phyloP scores from a whole-genome alignment of 1,140 invertebrate genomes.

The Cydia strobilella region DNA sequence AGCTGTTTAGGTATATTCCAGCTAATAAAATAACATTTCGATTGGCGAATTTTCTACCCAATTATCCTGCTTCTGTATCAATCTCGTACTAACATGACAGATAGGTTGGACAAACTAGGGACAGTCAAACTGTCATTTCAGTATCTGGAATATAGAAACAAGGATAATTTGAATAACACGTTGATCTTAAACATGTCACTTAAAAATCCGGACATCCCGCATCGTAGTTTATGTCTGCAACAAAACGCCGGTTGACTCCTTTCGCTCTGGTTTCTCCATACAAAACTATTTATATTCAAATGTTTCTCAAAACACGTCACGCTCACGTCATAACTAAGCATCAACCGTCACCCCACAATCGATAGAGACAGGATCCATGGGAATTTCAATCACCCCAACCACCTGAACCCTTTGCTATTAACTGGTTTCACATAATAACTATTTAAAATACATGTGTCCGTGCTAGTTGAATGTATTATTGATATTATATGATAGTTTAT shows the following conservation, averaged over 20 bases:
- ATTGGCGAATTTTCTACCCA: too few relatives aligned
- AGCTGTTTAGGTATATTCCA: too few relatives aligned
- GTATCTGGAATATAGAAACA: too few relatives aligned
- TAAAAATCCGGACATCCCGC: conserved; percentile 1
- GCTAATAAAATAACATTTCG: too few relatives aligned
- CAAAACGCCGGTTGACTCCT: conserved; percentile 3
- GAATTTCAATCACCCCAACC: conserved; percentile 65
- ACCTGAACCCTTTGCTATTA: conserved; percentile 63
- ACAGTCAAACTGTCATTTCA: too few relatives aligned
- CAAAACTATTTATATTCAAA: conserved; percentile 60
- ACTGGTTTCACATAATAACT: conserved; percentile 77
- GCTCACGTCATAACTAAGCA: conserved; percentile 60
- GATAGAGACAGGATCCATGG: conserved; percentile 64
- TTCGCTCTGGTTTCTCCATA: conserved; percentile 41
- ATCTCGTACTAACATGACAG: too few relatives aligned
- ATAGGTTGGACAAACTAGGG: too few relatives aligned
- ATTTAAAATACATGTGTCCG: conserved; percentile 79
- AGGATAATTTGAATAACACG: too few relatives aligned
- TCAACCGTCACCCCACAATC: conserved; percentile 67
- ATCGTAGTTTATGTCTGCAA: conserved; percentile 8
- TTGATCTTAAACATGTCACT: neutral
- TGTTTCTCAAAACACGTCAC: conserved; percentile 61
- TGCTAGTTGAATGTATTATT: conserved; percentile 73
- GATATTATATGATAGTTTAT: conserved; percentile 80
- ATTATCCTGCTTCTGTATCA: too few relatives aligned